Base-by-base conservation (phyloP, 2,113 vertebrate species). In the Vireo altiloquus region DNA sequence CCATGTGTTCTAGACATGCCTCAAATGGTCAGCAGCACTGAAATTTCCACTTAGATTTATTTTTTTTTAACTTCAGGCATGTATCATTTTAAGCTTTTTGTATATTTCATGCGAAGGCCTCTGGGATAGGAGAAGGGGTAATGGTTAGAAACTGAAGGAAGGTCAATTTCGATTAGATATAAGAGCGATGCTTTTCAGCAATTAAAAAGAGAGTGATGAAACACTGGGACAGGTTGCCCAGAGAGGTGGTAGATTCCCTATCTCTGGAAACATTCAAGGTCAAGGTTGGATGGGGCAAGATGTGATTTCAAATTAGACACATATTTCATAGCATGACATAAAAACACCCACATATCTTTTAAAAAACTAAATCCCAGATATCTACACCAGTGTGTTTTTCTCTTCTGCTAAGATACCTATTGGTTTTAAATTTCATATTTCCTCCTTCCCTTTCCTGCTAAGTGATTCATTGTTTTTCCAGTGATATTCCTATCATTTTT, bases 211-310 rank as follows among this genome's bases (percentile, higher is more conserved):
- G 9, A 35, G 20, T 25, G 9, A 5, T 53, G n/a, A 40, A 68
- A 53, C 15, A 35, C 5, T n/a, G 28, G 10, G 33, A 59, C 23
- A 66, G 13, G 28, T 53, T 66, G 20, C 16, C 11, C 69, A 66
- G 39, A 46, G 53, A n/a, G 6, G 14, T n/a, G 16, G n/a, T 53
- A 46, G 33, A 59, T 52, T 44, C 20, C 11, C 15, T 20, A 47
- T 21, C 14, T 24, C 46, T n/a, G n/a, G 5, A 53, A 40, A 35
- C 2, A 40, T 35, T 76, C n/a, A 35, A 61, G 54, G 17, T 60
- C 39, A 47, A 7, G 30, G 13, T 40, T 60, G 39, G 56, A 39
- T 0, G 0, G 23, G 20, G 9, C 9, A 76, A 57, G 49, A 54
- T 16, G 4, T 47, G 10, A 69, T 84, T 83, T 84, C 30, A 60